Evolutionary conservation across 2,113 vertebrate genomes (phyloP).

Genomic region (Mandrillus leucophaeus): DNA sequence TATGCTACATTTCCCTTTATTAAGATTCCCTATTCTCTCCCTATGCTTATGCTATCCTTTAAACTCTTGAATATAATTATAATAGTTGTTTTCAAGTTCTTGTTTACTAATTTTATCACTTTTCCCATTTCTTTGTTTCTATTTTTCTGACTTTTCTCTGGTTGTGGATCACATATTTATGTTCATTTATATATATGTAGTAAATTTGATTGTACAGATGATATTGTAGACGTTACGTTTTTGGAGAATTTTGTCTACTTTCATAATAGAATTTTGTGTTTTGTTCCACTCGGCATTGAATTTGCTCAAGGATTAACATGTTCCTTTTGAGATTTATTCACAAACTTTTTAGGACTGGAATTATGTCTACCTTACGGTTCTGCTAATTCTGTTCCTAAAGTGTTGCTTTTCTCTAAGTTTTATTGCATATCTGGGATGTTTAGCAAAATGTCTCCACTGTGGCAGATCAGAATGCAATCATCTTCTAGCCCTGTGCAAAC

Average conservation of each 20-base stretch:
- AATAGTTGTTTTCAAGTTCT: background rate
- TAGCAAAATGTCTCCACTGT: background rate
- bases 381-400: background rate
- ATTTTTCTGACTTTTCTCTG: background rate
- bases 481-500: background rate
- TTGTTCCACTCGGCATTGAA: background rate
- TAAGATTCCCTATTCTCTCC: background rate
- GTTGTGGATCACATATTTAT: background rate
- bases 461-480: background rate
- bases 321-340: background rate
- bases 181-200: background rate
- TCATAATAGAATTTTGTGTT: background rate
- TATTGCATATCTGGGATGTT: background rate
- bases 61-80: constrained; percentile 1
- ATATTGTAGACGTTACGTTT: background rate
- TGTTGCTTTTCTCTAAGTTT: background rate
- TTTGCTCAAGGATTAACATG: background rate
- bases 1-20: background rate
- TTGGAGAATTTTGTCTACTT: background rate
- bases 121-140: background rate
- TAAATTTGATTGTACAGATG: background rate
- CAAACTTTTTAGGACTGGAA: background rate
- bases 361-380: background rate
- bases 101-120: background rate
- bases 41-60: background rate